A percentile compares a stretch with the other conserved stretches of the same genome.
phyloP scores from a whole-genome alignment of 2,888 invertebrate species.

The Odontomyia ornata region DNA sequence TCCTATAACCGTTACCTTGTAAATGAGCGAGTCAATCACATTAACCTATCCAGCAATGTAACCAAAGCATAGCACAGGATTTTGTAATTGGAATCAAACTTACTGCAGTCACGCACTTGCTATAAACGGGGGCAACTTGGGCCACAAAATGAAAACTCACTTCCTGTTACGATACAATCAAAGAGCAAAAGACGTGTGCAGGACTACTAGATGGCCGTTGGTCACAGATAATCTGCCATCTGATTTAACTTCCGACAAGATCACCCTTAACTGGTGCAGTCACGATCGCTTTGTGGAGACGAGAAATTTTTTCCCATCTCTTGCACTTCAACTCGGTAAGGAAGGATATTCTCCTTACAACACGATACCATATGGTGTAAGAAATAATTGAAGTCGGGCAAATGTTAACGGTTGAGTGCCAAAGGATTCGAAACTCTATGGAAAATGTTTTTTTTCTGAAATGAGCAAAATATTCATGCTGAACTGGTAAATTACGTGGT shows the following conservation, averaged over 20 bases:
- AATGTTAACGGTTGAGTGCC: constrained; percentile 39
- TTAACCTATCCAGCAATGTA: too few species aligned
- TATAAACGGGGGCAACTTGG: constrained; percentile 5
- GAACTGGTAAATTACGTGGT: neutral
- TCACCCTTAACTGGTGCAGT: neutral
- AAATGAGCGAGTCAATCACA: too few species aligned
- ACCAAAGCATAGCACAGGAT: too few species aligned
- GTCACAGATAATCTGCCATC: constrained; percentile 21
- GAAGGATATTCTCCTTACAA: neutral
- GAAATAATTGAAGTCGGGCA: neutral
- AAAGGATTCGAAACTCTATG: constrained; percentile 31
- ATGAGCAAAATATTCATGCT: neutral
- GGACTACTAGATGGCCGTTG: constrained; percentile 2
- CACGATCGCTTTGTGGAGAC: neutral
- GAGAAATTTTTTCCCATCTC: neutral
- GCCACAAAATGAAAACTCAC: neutral
- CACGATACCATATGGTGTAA: constrained; percentile 20
- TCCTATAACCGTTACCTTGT: too few species aligned
- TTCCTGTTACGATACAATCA: constrained; percentile 26
- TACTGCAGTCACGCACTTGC: too few species aligned
- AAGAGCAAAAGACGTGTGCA: constrained; percentile 3
- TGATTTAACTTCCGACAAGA: constrained; percentile 13
- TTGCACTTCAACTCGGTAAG: neutral
- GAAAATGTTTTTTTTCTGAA: constrained; percentile 1
- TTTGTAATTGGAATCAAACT: too few species aligned